phyloP scores from a whole-genome alignment of 1,140 invertebrate genomes.

The Eumaeus atala region DNA sequence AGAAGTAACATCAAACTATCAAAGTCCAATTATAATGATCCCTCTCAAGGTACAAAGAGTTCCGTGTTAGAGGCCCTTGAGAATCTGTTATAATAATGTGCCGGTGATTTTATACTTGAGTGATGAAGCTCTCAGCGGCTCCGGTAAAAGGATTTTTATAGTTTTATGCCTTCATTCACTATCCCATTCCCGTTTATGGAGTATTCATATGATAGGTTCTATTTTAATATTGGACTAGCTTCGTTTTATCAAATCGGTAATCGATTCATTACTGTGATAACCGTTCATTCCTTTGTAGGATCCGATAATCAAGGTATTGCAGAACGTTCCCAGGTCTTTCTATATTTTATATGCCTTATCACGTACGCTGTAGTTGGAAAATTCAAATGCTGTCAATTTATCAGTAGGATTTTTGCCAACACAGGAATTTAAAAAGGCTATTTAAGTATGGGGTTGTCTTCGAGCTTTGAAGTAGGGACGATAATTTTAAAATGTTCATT shows the following conservation, averaged over 20 bases:
- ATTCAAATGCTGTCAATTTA: no score
- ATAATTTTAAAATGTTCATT: no score
- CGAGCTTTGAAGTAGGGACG: no score
- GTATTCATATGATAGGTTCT: conserved; percentile 20
- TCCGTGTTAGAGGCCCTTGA: conserved; percentile 24
- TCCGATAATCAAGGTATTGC: neutral
- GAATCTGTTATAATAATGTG: conserved; percentile 38
- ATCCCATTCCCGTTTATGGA: conserved; percentile 20
- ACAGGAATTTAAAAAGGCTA: no score
- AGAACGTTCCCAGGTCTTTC: no score
- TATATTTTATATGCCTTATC: no score
- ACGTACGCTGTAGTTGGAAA: no score
- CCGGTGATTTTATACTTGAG: conserved; percentile 49
- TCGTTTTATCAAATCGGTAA: conserved; percentile 8
- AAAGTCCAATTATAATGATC: conserved; percentile 32
- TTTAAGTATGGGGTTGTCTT: no score
- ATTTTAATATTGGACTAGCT: conserved; percentile 13
- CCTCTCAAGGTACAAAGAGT: conserved; percentile 20
- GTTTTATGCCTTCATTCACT: conserved; percentile 46
- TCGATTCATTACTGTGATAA: conserved; percentile 1
- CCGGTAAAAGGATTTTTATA: conserved; percentile 49
- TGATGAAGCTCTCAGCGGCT: conserved; percentile 39
- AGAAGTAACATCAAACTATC: conserved; percentile 42
- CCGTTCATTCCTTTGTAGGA: neutral
- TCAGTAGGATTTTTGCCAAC: no score